phyloP scores from a whole-genome alignment of 1,140 invertebrate genomes.

The Vanessa atalanta region DNA sequence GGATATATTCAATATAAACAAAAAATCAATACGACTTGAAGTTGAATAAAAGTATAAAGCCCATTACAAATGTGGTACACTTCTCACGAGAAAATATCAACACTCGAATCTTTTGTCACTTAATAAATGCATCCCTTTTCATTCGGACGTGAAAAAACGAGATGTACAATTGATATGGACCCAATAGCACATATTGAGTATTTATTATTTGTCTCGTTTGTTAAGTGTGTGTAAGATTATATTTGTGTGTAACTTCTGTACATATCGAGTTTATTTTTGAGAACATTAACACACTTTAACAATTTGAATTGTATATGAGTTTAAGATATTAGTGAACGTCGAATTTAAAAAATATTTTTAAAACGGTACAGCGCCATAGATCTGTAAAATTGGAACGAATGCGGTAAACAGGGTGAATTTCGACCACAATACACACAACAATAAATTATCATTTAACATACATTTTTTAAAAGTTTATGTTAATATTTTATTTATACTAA shows the following conservation, averaged over 20 bases:
- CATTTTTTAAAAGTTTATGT: no score
- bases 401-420: no score
- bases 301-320: no score
- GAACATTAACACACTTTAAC: no score
- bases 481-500: no score
- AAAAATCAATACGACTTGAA: slow-evolving; percentile 8
- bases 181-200: not conserved
- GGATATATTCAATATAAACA: not conserved
- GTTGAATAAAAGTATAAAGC: not conserved
- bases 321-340: no score
- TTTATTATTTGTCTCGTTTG: not conserved
- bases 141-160: not conserved
- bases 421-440: no score
- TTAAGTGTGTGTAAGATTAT: not conserved
- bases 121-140: slow-evolving; percentile 5
- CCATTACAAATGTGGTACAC: slow-evolving; percentile 7
- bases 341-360: no score
- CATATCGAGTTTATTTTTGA: no score
- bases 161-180: not conserved
- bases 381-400: no score
- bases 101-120: slow-evolving; percentile 17
- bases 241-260: not conserved
- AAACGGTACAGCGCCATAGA: no score
- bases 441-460: no score
- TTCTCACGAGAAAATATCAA: slow-evolving; percentile 22